Conservation (phyloP, 2,888 invertebrate species). For the Drosophila tanythrix region DNA sequence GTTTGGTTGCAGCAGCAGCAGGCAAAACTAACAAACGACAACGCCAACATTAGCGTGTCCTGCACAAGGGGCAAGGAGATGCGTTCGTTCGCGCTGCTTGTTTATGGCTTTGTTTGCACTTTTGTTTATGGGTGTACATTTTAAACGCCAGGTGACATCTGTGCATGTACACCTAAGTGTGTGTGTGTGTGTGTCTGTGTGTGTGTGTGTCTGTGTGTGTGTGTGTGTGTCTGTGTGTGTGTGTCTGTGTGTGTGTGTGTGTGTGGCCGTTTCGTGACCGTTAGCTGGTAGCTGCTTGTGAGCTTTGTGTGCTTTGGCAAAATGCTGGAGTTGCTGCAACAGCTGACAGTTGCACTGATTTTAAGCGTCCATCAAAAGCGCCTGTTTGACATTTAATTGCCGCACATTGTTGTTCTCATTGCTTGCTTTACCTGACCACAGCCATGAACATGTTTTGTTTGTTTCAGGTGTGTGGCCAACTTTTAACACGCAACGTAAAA, state of each 20-base stretch:
- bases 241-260: conserved; percentile 15
- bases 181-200: conserved; percentile 4
- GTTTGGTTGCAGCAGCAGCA: conserved; percentile 50
- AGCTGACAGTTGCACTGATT: conserved; percentile 74
- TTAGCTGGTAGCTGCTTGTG: conserved; percentile 21
- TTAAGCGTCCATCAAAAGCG: conserved; percentile 77
- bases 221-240: conserved; percentile 22
- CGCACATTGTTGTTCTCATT: conserved; percentile 56
- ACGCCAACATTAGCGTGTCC: conserved; percentile 40
- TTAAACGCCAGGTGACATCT: conserved; percentile 62
- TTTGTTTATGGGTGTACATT: conserved; percentile 81
- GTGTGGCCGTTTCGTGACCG: conserved; percentile 44
- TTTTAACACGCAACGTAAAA: conserved; percentile 64
- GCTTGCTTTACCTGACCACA: conserved; percentile 30
- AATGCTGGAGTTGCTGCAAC: conserved; percentile 34
- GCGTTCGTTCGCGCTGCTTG: conserved; percentile 49
- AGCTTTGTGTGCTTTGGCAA: conserved; percentile 4
- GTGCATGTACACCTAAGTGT: conserved; percentile 23
- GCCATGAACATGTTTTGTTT: conserved; percentile 25
- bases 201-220: conserved; percentile 20
- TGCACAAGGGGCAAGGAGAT: conserved; percentile 11
- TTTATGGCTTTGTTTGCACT: conserved; percentile 80
- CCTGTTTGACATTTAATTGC: conserved; percentile 78
- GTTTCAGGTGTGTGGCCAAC: conserved; percentile 59
- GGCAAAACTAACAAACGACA: conserved; percentile 55